phyloP scores from a whole-genome alignment of 2,113 vertebrate genomes.

The Tragelaphus strepsiceros region DNA sequence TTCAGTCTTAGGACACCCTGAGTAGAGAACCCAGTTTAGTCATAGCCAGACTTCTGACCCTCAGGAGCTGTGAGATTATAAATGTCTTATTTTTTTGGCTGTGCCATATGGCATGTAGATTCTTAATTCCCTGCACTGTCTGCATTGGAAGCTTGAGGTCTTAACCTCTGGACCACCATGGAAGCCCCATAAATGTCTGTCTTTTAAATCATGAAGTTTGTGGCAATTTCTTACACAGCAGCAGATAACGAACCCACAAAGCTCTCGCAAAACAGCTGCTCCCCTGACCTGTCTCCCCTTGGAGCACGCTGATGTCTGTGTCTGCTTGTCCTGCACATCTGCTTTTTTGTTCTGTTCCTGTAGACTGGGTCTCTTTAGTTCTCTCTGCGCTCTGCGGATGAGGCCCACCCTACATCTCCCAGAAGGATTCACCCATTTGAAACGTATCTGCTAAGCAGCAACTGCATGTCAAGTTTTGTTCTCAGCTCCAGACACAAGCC shows the following conservation, averaged over 20 bases:
- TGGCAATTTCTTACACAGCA: neutral
- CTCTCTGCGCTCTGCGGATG: neutral
- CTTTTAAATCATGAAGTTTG: neutral
- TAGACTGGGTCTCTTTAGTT: neutral
- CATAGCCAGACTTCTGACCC: neutral
- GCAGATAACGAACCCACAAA: neutral
- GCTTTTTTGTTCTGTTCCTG: neutral
- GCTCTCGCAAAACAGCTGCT: rapidly evolving
- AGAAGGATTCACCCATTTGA: neutral
- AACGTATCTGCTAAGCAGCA: neutral
- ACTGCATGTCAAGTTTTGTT: neutral
- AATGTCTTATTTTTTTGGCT: neutral
- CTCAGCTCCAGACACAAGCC: neutral
- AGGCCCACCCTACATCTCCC: too few relatives aligned
- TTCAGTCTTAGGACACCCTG: neutral
- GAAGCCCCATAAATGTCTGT: neutral
- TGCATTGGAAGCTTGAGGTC: neutral
- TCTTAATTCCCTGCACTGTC: neutral
- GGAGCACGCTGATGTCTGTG: neutral
- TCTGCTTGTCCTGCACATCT: neutral
- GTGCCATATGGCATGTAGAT: neutral
- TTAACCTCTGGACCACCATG: neutral
- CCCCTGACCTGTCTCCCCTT: neutral
- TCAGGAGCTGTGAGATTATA: rapidly evolving
- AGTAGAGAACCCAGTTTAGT: neutral